These are phyloP conservation scores for Diachasma alloeum DNA, from an alignment of 1,140 invertebrate genomes.

Conservation along the genomic window DNA sequence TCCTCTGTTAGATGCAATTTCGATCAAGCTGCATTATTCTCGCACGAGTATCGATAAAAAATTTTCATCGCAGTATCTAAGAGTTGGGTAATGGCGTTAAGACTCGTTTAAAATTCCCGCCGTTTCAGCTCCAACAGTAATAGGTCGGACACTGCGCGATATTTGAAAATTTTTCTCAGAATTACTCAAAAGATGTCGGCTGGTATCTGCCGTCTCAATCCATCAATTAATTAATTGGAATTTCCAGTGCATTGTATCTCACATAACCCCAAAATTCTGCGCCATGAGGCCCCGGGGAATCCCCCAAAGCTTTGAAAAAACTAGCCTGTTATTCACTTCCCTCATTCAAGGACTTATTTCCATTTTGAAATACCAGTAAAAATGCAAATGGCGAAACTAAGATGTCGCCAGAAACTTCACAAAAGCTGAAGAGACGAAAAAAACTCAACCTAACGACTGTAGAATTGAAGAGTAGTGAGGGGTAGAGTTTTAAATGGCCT, in stretches of 20 bases:
- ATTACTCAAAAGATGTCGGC: not conserved
- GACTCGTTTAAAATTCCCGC: not conserved
- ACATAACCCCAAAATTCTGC: too few relatives aligned
- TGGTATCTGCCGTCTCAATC: too few relatives aligned
- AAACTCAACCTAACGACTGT: not conserved
- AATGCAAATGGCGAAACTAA: not conserved
- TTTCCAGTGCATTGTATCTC: not conserved
- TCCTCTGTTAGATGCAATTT: not conserved
- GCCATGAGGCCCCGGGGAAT: not conserved
- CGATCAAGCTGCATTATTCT: not conserved
- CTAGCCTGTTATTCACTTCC: not conserved
- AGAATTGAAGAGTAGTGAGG: not conserved
- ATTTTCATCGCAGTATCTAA: not conserved
- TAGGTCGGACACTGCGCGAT: not conserved
- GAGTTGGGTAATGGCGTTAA: not conserved
- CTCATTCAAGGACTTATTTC: not conserved
- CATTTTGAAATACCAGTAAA: not conserved
- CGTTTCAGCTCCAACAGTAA: not conserved
- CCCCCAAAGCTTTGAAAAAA: not conserved
- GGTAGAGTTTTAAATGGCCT: not conserved
- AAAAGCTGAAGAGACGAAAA: not conserved
- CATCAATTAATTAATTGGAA: not conserved
- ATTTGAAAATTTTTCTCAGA: not conserved
- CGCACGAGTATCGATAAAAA: not conserved
- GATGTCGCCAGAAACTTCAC: not conserved